A percentile compares a stretch with the other conserved stretches of the same genome.
These are phyloP conservation scores for Cosmia trapezina DNA, from an alignment of 2,888 invertebrate genomes.

Conservation along the genomic window DNA sequence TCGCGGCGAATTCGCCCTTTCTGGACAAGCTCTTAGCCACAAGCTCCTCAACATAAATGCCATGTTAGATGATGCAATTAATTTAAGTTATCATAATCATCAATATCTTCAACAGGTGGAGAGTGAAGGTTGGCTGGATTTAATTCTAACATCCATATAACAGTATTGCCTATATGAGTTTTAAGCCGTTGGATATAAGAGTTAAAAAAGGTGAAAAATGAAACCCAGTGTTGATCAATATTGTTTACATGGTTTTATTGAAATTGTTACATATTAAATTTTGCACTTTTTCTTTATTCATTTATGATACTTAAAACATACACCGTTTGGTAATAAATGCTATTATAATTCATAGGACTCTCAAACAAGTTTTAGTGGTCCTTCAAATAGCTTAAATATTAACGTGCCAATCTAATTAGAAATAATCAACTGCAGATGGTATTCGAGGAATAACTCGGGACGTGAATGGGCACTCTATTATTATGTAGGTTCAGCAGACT, in stretches of 20 bases:
- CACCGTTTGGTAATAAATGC: constrained; percentile 90
- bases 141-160: constrained; percentile 68
- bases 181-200: constrained; percentile 22
- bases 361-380: constrained; percentile 82
- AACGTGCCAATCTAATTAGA: constrained; percentile 72
- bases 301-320: constrained; percentile 88
- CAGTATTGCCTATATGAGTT: constrained; percentile 74
- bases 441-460: constrained; percentile 66
- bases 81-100: constrained; percentile 1
- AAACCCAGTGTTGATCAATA: constrained; percentile 82
- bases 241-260: constrained; percentile 89
- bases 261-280: constrained; percentile 90
- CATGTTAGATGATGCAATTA: background rate
- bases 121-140: constrained; percentile 78
- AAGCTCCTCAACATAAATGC: too few species aligned
- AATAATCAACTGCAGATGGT: constrained; percentile 67
- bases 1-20: too few species aligned
- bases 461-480: constrained; percentile 71
- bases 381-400: constrained; percentile 83
- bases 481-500: constrained; percentile 67
- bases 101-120: constrained; percentile 77
- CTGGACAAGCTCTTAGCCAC: too few species aligned
- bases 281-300: constrained; percentile 89
- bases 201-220: constrained; percentile 67
- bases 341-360: constrained; percentile 87